Conservation (phyloP, 2,888 invertebrate species). For the Tenthredo notha region DNA sequence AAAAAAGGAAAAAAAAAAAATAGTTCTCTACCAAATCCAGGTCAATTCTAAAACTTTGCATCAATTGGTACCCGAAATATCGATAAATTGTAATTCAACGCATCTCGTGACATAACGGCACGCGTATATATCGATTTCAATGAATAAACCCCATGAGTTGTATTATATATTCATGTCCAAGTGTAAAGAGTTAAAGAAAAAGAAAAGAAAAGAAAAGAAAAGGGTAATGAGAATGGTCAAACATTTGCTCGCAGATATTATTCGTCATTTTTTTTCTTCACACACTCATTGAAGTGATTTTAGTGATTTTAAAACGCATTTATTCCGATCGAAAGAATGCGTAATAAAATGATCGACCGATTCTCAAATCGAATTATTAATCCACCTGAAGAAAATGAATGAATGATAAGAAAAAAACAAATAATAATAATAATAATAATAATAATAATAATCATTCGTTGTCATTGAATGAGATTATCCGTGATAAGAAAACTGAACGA, state of each 20-base stretch:
- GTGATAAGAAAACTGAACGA: neutral
- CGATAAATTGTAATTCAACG: slow-evolving; percentile 15
- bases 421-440: neutral
- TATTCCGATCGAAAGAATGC: no score
- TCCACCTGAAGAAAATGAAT: neutral
- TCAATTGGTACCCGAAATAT: slow-evolving; percentile 1
- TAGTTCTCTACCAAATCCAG: neutral
- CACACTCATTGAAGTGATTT: no score
- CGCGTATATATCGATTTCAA: slow-evolving; percentile 7
- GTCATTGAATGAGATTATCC: neutral
- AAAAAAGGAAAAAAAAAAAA: neutral
- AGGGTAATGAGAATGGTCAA: neutral
- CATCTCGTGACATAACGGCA: slow-evolving; percentile 11
- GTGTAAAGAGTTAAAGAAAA: neutral
- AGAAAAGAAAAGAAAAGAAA: neutral
- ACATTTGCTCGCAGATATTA: neutral
- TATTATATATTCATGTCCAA: slow-evolving; percentile 9
- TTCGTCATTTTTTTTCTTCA: no score
- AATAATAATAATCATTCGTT: neutral
- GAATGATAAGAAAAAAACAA: neutral
- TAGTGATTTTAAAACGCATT: no score
- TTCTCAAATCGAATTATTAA: neutral
- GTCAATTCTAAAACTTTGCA: neutral
- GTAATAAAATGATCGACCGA: no score
- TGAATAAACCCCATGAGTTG: neutral